phyloP scores from a whole-genome alignment of 2,113 vertebrate species.

The Sylvia atricapilla region DNA sequence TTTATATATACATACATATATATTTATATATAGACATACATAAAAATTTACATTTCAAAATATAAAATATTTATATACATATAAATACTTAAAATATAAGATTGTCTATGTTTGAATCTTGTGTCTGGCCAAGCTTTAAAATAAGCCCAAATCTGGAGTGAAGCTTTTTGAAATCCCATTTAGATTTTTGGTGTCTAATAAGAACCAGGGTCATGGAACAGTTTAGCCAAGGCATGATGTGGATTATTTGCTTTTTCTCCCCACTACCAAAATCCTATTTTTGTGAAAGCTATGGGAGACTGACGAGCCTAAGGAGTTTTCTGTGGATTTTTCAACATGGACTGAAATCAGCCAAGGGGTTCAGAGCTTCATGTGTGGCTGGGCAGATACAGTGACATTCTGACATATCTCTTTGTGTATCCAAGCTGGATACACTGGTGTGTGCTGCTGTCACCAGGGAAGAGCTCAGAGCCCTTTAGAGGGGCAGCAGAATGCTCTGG shows the following conservation, averaged over 20 bases:
- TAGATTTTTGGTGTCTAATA: neutral
- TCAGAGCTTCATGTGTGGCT: neutral
- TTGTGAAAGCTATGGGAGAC: neutral
- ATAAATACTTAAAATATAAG: neutral
- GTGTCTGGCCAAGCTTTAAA: neutral
- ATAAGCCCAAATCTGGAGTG: neutral
- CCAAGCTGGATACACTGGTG: neutral
- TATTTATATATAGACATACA: accelerated
- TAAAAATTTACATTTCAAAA: neutral
- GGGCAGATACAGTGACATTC: neutral
- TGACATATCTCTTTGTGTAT: neutral
- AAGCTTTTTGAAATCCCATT: neutral
- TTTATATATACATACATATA: neutral
- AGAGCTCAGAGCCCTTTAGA: neutral
- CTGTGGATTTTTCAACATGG: neutral
- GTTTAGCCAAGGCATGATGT: neutral
- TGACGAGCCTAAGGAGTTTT: neutral
- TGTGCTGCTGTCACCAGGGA: neutral
- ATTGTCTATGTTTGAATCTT: neutral
- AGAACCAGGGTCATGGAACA: neutral
- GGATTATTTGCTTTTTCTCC: neutral
- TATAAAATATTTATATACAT: neutral
- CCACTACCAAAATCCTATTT: neutral
- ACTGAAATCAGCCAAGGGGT: neutral
- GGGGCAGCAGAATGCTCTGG: neutral